These are phyloP conservation scores for Dipodomys ordii DNA, from an alignment of 2,113 vertebrate genomes.

Conservation along the genomic window DNA sequence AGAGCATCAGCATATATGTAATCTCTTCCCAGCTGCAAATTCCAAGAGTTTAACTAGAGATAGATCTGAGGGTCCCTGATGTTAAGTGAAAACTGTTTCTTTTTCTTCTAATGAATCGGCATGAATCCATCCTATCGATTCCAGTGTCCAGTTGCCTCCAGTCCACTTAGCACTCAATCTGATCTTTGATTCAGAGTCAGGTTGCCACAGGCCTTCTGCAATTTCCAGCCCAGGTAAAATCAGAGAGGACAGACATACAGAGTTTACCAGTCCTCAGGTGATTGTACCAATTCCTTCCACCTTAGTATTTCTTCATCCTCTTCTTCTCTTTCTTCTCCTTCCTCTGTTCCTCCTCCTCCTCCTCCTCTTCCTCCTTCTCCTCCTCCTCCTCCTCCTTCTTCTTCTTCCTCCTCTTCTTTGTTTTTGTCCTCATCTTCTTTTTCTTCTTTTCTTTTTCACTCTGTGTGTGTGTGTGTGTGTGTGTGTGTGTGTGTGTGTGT, in stretches of 20 bases:
- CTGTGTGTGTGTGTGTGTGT: no score
- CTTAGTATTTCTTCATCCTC: no score
- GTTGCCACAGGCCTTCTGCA: neutral
- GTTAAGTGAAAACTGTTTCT: neutral
- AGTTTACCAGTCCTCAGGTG: accelerated
- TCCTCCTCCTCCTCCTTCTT: no score
- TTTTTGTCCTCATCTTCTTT: no score
- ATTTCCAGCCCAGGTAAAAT: neutral
- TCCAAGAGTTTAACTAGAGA: no score
- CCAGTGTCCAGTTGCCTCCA: accelerated
- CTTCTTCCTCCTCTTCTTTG: no score
- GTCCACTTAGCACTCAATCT: neutral
- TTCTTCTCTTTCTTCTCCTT: no score
- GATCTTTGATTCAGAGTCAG: neutral
- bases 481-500: no score
- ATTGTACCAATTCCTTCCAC: accelerated
- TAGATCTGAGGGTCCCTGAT: neutral
- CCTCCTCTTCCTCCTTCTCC: no score
- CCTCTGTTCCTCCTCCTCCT: no score
- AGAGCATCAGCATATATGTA: neutral
- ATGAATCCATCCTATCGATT: neutral
- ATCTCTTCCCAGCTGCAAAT: neutral
- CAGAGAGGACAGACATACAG: accelerated
- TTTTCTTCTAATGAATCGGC: neutral
- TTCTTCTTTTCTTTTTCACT: no score